Conservation (phyloP, 2,888 invertebrate genomes). For the Sminthurinus aureus region DNA sequence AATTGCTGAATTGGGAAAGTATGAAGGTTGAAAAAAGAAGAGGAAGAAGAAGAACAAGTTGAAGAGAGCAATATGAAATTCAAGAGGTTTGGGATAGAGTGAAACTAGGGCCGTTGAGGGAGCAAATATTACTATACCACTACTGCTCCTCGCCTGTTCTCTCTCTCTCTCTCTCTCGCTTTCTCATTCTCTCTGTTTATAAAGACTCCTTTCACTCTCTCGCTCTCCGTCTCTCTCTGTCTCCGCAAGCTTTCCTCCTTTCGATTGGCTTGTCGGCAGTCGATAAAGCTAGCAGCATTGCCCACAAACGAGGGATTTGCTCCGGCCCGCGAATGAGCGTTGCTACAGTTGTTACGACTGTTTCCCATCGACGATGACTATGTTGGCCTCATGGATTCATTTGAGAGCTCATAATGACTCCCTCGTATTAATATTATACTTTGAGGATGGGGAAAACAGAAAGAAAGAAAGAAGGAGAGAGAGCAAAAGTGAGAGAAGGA, state of each 20-base stretch:
- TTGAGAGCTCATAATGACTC: slow-evolving; percentile 61
- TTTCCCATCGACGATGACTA: slow-evolving; percentile 37
- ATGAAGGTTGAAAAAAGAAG: slow-evolving; percentile 38
- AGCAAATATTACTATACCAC: slow-evolving; percentile 35
- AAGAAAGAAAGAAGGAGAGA: not conserved
- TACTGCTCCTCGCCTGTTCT: not conserved
- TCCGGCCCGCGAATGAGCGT: slow-evolving; percentile 60
- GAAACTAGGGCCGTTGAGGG: slow-evolving; percentile 4
- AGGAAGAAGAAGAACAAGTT: not conserved
- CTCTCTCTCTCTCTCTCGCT: slow-evolving; percentile 15
- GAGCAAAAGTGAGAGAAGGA: not conserved
- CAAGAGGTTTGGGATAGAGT: slow-evolving; percentile 46
- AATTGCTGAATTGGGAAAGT: slow-evolving; percentile 55
- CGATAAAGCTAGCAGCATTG: slow-evolving; percentile 55
- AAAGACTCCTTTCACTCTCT: slow-evolving; percentile 29
- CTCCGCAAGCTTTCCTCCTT: slow-evolving; percentile 54
- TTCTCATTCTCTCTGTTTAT: slow-evolving; percentile 1
- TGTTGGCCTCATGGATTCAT: slow-evolving; percentile 59
- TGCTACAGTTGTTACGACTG: slow-evolving; percentile 60
- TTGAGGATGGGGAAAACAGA: slow-evolving; percentile 34
- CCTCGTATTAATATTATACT: slow-evolving; percentile 56
- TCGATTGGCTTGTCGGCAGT: slow-evolving; percentile 59
- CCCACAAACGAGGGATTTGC: slow-evolving; percentile 59
- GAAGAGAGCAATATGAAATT: slow-evolving; percentile 52
- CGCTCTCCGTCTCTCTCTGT: slow-evolving; percentile 4